phyloP scores from a whole-genome alignment of 2,113 vertebrate species.

The Paralichthys olivaceus region DNA sequence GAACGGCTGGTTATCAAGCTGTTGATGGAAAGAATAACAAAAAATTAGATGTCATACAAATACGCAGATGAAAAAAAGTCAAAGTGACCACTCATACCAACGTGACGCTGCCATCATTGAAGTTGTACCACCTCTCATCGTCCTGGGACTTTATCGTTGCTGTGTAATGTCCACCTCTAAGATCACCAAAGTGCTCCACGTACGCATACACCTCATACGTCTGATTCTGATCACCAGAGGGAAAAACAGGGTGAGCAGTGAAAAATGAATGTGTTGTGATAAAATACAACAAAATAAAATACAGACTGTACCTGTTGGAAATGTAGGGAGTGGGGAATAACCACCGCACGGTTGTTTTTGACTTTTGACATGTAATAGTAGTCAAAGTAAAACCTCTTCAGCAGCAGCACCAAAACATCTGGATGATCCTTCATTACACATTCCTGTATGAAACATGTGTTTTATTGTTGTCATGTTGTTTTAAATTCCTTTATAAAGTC shows the following conservation, averaged over 20 bases:
- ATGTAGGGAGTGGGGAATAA: slow-evolving; percentile 50
- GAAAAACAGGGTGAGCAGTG: not conserved
- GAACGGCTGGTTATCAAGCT: not conserved
- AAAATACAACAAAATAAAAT: not conserved
- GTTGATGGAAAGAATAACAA: not conserved
- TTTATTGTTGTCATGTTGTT: not conserved
- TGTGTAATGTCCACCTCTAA: slow-evolving; percentile 68
- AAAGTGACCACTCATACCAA: slow-evolving; percentile 48
- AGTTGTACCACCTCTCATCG: slow-evolving; percentile 56
- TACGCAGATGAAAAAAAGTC: not conserved
- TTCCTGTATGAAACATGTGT: slow-evolving; percentile 30
- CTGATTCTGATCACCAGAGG: slow-evolving; percentile 20
- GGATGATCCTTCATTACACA: slow-evolving; percentile 58
- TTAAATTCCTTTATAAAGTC: too few species aligned
- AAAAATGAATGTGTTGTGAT: not conserved
- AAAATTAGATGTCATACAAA: not conserved
- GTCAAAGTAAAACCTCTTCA: slow-evolving; percentile 77
- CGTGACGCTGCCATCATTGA: slow-evolving; percentile 42
- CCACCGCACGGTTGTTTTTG: slow-evolving; percentile 58
- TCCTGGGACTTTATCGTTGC: slow-evolving; percentile 65
- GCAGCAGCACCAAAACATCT: slow-evolving; percentile 72
- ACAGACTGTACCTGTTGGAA: slow-evolving; percentile 17
- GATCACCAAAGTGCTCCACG: slow-evolving; percentile 70
- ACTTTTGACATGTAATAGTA: slow-evolving; percentile 50
- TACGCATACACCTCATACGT: slow-evolving; percentile 75